Conservation (phyloP, 2,113 vertebrate genomes). For the Hiodon alosoides region DNA sequence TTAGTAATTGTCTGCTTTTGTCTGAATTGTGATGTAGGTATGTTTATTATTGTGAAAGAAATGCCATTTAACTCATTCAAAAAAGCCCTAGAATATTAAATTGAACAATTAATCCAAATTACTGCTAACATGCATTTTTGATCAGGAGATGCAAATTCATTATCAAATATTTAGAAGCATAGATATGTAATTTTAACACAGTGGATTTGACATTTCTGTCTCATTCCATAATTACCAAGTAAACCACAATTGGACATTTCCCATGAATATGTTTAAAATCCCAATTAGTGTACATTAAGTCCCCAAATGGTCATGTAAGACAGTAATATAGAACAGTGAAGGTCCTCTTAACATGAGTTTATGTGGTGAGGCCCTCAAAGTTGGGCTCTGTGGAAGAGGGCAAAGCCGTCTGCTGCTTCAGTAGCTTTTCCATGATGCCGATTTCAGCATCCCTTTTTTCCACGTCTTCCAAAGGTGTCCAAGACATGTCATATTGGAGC, state of each 20-base stretch:
- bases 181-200: no score
- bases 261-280: background rate
- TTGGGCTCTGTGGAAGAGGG: conserved; percentile 58
- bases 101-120: no score
- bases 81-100: no score
- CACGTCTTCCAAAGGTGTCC: conserved; percentile 77
- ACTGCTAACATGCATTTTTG: no score
- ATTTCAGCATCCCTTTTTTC: conserved; percentile 77
- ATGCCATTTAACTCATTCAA: no score
- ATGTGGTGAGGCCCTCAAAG: conserved; percentile 71
- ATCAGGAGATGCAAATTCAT: background rate
- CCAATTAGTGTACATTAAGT: background rate
- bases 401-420: conserved; percentile 68
- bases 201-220: no score
- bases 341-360: conserved; percentile 24
- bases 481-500: conserved; percentile 90
- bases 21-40: no score
- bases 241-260: no score
- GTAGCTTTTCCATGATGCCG: conserved; percentile 73
- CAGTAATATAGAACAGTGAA: background rate
- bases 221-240: no score
- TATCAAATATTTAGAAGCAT: no score
- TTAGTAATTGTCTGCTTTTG: no score
- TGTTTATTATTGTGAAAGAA: no score
- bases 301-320: background rate